Conservation (phyloP, 2,888 invertebrate species). For the Drosophila borborema region DNA sequence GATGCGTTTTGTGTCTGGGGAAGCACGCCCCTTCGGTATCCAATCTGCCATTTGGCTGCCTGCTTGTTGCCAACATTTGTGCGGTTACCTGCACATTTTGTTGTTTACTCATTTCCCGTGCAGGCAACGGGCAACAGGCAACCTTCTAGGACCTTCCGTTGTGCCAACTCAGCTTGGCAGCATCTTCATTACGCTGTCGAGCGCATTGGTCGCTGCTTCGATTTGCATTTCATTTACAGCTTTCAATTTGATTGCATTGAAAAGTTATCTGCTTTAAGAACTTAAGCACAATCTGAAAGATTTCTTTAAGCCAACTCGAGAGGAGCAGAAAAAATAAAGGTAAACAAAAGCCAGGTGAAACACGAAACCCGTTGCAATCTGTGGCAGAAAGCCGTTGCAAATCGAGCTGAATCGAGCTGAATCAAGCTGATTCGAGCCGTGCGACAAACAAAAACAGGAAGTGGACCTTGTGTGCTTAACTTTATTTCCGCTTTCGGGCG, state of each 20-base stretch:
- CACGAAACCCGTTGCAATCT: constrained; percentile 61
- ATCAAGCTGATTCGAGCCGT: constrained; percentile 67
- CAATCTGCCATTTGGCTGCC: background rate
- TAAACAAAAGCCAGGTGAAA: constrained; percentile 10
- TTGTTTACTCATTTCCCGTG: constrained; percentile 39
- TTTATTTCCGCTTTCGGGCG: constrained; percentile 68
- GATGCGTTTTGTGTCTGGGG: constrained; percentile 51
- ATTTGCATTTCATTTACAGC: constrained; percentile 67
- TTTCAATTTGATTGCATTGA: constrained; percentile 46
- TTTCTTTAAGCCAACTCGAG: constrained; percentile 4
- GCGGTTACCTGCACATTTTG: constrained; percentile 50
- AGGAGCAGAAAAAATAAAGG: background rate
- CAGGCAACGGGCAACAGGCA: constrained; percentile 12
- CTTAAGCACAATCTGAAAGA: constrained; percentile 12
- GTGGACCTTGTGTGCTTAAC: constrained; percentile 77
- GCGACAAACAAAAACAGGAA: constrained; percentile 78
- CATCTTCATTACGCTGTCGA: constrained; percentile 36
- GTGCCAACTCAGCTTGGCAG: constrained; percentile 17
- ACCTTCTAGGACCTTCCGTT: constrained; percentile 1
- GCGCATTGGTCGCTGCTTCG: constrained; percentile 42
- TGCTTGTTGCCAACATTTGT: constrained; percentile 12
- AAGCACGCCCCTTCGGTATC: background rate
- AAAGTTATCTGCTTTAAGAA: constrained; percentile 31
- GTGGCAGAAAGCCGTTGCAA: constrained; percentile 72
- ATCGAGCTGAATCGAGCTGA: constrained; percentile 78